Conservation (phyloP, 2,888 invertebrate genomes). For the Thymelicus acteon region DNA sequence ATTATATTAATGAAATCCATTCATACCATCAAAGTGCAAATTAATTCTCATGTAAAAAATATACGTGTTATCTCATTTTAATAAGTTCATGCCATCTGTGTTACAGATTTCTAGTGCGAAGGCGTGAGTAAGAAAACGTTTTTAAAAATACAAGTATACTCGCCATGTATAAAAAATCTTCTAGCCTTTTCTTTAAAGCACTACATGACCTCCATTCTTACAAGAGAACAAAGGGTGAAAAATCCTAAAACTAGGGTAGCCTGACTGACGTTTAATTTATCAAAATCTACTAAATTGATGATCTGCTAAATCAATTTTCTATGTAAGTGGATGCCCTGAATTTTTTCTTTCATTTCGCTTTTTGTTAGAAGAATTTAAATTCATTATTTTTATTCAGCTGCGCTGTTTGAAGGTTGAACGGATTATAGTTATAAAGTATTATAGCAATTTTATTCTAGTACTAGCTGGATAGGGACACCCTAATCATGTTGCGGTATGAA, state of each 20-base stretch:
- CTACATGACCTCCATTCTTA: conserved; percentile 10
- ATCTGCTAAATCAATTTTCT: conserved; percentile 13
- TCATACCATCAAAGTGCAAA: too few species aligned
- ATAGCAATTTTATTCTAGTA: too few species aligned
- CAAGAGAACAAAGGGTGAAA: conserved; percentile 25
- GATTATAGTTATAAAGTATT: too few species aligned
- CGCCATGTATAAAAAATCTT: neutral
- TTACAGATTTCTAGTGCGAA: too few species aligned
- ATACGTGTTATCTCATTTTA: too few species aligned
- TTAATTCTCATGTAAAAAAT: too few species aligned
- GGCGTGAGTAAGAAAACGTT: too few species aligned
- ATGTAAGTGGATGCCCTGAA: conserved; percentile 1
- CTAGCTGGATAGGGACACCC: too few species aligned
- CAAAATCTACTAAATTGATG: conserved; percentile 29
- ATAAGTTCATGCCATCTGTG: too few species aligned
- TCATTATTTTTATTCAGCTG: neutral
- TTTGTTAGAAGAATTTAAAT: conserved; percentile 3
- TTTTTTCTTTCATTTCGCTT: conserved; percentile 4
- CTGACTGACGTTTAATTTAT: conserved; percentile 29
- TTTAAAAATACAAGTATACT: too few species aligned
- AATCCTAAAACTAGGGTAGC: conserved; percentile 22
- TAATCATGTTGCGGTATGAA: too few species aligned
- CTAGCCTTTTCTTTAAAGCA: neutral
- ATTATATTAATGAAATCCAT: too few species aligned
- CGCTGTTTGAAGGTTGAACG: neutral